A percentile compares a stretch with the other conserved stretches of the same genome.
Conservation (phyloP, 2,888 invertebrate species). For the Drosophila mimetica region DNA sequence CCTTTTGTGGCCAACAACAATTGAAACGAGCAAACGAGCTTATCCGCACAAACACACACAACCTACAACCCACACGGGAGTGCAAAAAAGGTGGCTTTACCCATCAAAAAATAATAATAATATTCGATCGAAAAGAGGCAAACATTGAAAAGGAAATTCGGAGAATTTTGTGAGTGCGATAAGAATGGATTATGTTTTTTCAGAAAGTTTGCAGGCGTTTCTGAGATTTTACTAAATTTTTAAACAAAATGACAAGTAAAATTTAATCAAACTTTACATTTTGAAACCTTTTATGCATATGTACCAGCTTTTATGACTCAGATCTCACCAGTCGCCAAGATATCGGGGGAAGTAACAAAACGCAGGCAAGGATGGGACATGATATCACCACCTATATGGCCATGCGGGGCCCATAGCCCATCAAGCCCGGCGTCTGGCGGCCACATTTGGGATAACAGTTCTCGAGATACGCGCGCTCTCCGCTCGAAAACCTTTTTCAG, state of each 20-base stretch:
- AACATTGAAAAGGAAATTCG: conserved; percentile 9
- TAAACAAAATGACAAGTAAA: no score
- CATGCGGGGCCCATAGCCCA: conserved; percentile 29
- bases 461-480: conserved; percentile 63
- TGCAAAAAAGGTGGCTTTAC: neutral
- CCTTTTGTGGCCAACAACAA: conserved; percentile 54
- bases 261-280: neutral
- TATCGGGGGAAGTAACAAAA: conserved; percentile 24
- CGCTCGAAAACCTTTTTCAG: conserved; percentile 50
- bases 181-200: neutral
- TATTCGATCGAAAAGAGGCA: conserved; percentile 18
- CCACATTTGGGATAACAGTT: conserved; percentile 78
- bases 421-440: conserved; percentile 38
- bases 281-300: neutral
- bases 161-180: neutral
- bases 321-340: conserved; percentile 17
- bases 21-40: conserved; percentile 20
- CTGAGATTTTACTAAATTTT: no score
- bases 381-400: conserved; percentile 37
- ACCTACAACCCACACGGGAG: conserved; percentile 1
- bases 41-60: no score
- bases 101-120: conserved; percentile 28
- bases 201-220: neutral
- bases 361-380: conserved; percentile 32
- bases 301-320: conserved; percentile 30